A percentile compares a stretch with the other conserved stretches of the same genome.
Evolutionary conservation across 1,140 invertebrate species (phyloP).

Genomic region (Megalonaias nervosa): DNA sequence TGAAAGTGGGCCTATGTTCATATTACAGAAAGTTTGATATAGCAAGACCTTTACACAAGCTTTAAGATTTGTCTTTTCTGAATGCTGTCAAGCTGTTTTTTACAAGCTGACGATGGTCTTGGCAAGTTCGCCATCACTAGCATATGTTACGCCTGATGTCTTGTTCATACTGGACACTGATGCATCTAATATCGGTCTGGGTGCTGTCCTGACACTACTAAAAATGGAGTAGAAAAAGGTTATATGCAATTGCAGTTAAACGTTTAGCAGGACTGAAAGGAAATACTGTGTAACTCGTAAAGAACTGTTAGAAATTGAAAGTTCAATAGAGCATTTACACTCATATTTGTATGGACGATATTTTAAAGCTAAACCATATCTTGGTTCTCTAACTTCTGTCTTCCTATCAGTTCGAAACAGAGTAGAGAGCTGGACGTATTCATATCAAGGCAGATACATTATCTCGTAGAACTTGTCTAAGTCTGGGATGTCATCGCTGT

Average conservation of each 20-base stretch:
- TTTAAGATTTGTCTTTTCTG: slow-evolving; percentile 38
- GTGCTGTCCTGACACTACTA: slow-evolving; percentile 50
- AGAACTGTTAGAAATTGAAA: slow-evolving; percentile 74
- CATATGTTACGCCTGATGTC: slow-evolving; percentile 29
- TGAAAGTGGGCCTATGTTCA: slow-evolving; percentile 67
- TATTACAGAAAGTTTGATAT: slow-evolving; percentile 64
- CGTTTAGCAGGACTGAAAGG: slow-evolving; percentile 65
- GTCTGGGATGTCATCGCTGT: no score
- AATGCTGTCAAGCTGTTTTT: slow-evolving; percentile 40
- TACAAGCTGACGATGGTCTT: slow-evolving; percentile 22
- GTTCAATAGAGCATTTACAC: slow-evolving; percentile 70
- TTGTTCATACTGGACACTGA: no score
- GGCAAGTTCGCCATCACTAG: neutral
- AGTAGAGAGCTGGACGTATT: no score
- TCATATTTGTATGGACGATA: slow-evolving; percentile 35
- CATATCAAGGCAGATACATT: no score
- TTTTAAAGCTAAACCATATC: slow-evolving; percentile 74
- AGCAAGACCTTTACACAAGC: slow-evolving; percentile 60
- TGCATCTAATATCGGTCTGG: neutral
- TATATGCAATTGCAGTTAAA: slow-evolving; percentile 43
- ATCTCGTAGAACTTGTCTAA: no score
- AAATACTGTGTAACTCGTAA: slow-evolving; percentile 72
- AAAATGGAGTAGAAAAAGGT: slow-evolving; percentile 54
- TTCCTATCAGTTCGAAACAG: no score
- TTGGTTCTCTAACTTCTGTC: slow-evolving; percentile 71